These are phyloP conservation scores for Drosophila mauritiana DNA, from an alignment of 1,140 invertebrate species.

Conservation along the genomic window DNA sequence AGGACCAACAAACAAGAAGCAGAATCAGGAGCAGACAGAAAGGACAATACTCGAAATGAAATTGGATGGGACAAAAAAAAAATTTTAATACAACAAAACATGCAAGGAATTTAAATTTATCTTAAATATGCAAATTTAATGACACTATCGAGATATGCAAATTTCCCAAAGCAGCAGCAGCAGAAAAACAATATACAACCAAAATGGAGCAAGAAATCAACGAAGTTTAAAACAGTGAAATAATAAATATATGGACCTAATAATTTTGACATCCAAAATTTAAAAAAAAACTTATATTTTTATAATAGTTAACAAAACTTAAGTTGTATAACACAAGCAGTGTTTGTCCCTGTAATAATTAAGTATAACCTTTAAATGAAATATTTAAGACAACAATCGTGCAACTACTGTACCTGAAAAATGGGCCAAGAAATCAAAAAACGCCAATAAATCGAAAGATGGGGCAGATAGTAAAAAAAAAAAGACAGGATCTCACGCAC, in stretches of 20 bases:
- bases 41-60: conserved; percentile 42
- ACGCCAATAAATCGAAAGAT: conserved; percentile 47
- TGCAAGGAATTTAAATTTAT: conserved; percentile 77
- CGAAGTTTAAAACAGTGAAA: conserved; percentile 25
- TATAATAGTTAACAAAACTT: neutral
- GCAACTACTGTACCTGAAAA: conserved; percentile 10
- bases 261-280: too few species aligned
- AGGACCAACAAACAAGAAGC: conserved; percentile 16
- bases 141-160: conserved; percentile 77
- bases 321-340: too few species aligned
- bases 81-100: conserved; percentile 45
- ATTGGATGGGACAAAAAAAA: conserved; percentile 28
- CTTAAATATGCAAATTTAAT: conserved; percentile 76
- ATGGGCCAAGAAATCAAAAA: conserved; percentile 52
- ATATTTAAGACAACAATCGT: neutral
- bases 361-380: neutral
- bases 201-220: conserved; percentile 55
- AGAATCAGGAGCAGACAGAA: conserved; percentile 24
- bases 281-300: neutral
- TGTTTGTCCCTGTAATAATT: neutral
- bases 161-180: conserved; percentile 31
- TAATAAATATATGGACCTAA: neutral
- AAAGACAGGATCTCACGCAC: conserved; percentile 22
- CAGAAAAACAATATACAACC: conserved; percentile 42
- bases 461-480: neutral